Evolutionary conservation across 37 sponge, comb jelly and placozoan genomes (phyloP).

Genomic region (Geodia barretti): DNA sequence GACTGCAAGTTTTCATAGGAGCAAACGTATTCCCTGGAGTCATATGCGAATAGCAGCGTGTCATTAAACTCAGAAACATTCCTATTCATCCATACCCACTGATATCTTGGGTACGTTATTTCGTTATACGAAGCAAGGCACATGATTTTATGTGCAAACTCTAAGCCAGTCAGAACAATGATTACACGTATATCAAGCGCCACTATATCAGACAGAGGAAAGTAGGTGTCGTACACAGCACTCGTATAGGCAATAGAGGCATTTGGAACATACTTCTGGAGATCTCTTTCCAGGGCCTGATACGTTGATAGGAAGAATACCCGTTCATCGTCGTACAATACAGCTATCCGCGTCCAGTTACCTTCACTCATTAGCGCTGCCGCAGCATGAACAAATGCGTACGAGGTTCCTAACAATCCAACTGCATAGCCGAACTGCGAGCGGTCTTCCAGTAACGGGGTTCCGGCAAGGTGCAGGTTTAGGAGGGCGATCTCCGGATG

Average conservation of each 20-base stretch:
- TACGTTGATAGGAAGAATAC: background rate
- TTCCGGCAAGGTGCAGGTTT: slow-evolving; percentile 20
- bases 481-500: slow-evolving; percentile 8
- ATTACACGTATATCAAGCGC: background rate
- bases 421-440: slow-evolving; percentile 4
- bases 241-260: background rate
- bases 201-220: background rate
- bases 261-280: background rate
- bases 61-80: background rate
- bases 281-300: background rate
- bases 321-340: slow-evolving; percentile 1
- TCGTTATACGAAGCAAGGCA: slow-evolving; percentile 1
- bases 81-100: slow-evolving; percentile 3
- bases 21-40: background rate
- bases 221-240: background rate
- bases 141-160: background rate
- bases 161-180: background rate
- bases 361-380: background rate
- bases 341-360: slow-evolving; percentile 11
- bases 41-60: background rate
- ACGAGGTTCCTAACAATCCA: slow-evolving; percentile 12
- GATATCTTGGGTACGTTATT: slow-evolving; percentile 12
- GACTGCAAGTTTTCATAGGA: background rate
- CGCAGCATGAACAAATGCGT: background rate
- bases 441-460: slow-evolving; percentile 5